Conservation (phyloP, 2,113 vertebrate genomes). For the Tricholaema leucomelas region DNA sequence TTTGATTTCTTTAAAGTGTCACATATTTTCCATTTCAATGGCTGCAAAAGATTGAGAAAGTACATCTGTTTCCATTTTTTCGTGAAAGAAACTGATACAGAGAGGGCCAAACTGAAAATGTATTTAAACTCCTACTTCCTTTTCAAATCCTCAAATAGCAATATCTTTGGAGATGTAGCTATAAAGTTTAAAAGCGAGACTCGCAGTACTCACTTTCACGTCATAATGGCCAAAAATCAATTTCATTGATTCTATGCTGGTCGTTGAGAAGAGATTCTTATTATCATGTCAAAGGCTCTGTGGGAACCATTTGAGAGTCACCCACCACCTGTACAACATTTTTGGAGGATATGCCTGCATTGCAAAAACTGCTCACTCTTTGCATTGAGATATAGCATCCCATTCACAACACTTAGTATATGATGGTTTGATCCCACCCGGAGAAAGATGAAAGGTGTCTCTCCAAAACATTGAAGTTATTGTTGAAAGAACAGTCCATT, state of each 20-base stretch:
- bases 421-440: not conserved
- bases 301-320: not conserved
- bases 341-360: fast-evolving
- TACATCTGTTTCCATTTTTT: not conserved
- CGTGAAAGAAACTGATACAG: not conserved
- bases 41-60: not conserved
- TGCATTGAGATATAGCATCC: fast-evolving
- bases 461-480: not conserved
- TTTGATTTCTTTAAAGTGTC: not conserved
- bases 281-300: not conserved
- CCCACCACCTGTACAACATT: not conserved
- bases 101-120: not conserved
- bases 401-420: not conserved
- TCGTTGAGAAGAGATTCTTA: not conserved
- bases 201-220: slow-evolving; percentile 13
- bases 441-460: not conserved
- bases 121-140: not conserved
- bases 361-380: not conserved
- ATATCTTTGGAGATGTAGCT: not conserved
- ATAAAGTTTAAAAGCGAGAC: slow-evolving; percentile 35
- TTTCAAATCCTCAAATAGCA: slow-evolving; percentile 2
- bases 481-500: not conserved
- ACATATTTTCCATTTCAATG: slow-evolving; percentile 1
- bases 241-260: slow-evolving; percentile 1
- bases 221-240: slow-evolving; percentile 33